Evolutionary conservation across 2,113 vertebrate species (phyloP).

Genomic region (Gorilla gorilla): DNA sequence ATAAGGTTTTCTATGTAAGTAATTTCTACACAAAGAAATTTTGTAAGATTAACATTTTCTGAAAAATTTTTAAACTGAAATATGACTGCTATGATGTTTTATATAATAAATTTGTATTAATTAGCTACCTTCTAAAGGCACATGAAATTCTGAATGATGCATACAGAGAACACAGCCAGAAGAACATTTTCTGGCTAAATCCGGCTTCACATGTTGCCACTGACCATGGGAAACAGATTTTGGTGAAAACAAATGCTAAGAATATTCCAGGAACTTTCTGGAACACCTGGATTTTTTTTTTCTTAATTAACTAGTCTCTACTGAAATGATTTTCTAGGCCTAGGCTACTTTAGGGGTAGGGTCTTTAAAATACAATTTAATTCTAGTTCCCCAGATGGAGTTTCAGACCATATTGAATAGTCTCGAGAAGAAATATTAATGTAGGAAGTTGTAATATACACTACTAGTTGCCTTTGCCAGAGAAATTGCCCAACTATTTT

Average conservation of each 20-base stretch:
- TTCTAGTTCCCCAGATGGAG: background rate
- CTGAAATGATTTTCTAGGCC: background rate
- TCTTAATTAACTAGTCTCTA: background rate
- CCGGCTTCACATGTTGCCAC: background rate
- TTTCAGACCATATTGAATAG: background rate
- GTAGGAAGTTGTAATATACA: background rate
- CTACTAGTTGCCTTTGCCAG: background rate
- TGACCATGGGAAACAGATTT: conserved; percentile 52
- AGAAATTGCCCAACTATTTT: background rate
- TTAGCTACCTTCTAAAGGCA: background rate
- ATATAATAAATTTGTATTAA: background rate
- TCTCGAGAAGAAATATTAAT: background rate
- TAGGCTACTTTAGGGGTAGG: background rate
- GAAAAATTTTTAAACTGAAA: background rate
- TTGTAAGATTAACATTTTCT: background rate
- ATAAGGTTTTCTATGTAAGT: background rate
- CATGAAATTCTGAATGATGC: background rate
- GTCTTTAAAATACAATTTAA: conserved; percentile 7
- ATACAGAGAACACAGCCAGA: background rate
- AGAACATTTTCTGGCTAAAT: background rate
- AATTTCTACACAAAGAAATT: background rate
- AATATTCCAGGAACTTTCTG: conserved; percentile 44
- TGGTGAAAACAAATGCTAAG: conserved; percentile 17
- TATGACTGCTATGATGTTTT: background rate
- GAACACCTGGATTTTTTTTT: conserved; percentile 28